These are phyloP conservation scores for Gallinago jamesoni DNA, from an alignment of 2,113 vertebrate species.

Conservation along the genomic window DNA sequence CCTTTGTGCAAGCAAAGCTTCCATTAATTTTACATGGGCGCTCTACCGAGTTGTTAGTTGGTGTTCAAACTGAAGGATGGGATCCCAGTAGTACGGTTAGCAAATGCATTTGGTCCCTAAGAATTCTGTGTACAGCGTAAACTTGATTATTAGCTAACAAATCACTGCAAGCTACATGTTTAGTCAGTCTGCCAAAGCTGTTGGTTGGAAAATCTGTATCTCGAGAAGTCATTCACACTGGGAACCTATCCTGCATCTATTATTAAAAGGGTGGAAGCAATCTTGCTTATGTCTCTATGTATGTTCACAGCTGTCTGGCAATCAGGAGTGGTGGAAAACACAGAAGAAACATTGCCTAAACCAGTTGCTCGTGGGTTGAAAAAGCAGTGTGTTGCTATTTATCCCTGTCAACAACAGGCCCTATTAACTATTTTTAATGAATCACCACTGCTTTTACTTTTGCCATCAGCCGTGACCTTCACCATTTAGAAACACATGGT, in stretches of 20 bases:
- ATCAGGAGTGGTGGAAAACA: neutral
- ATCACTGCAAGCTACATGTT: neutral
- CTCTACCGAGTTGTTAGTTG: neutral
- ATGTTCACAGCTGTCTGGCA: conserved; percentile 44
- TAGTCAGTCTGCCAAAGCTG: neutral
- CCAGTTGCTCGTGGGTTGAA: conserved; percentile 57
- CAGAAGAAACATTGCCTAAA: conserved; percentile 62
- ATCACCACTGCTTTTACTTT: conserved; percentile 83
- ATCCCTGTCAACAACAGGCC: conserved; percentile 74
- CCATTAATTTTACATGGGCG: neutral
- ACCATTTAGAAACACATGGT: conserved; percentile 81
- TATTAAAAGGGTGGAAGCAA: conserved; percentile 27
- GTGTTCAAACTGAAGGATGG: neutral
- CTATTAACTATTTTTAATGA: conserved; percentile 86
- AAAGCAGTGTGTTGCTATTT: conserved; percentile 69
- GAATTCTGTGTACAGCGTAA: neutral
- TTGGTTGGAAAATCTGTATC: conserved; percentile 19
- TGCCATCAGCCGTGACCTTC: conserved; percentile 86
- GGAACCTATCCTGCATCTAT: conserved; percentile 12
- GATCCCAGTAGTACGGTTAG: neutral
- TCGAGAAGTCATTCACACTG: conserved; percentile 2
- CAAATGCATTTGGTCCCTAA: neutral
- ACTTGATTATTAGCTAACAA: conserved; percentile 8
- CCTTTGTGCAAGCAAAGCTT: neutral
- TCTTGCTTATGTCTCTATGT: conserved; percentile 40